Evolutionary conservation across 1,140 invertebrate genomes (phyloP).

Genomic region (Thaumetopoea pityocampa): DNA sequence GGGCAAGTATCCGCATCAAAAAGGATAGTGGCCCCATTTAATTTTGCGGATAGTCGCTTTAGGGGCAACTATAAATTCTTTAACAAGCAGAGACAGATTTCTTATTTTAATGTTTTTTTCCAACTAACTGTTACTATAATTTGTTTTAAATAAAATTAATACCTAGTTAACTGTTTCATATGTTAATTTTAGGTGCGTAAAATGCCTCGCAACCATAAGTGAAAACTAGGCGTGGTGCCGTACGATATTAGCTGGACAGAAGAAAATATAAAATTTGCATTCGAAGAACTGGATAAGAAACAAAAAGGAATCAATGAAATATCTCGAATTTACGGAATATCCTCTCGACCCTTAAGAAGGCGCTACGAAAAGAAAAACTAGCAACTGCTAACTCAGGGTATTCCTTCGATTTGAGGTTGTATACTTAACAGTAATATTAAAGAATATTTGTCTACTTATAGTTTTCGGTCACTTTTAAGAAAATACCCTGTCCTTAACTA

Average conservation of each 20-base stretch:
- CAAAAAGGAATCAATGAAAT: slow-evolving; percentile 29
- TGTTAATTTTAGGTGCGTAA: too few relatives aligned
- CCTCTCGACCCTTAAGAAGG: too few relatives aligned
- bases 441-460: slow-evolving; percentile 12
- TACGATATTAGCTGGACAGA: slow-evolving; percentile 29
- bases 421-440: slow-evolving; percentile 11
- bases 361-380: slow-evolving; percentile 22
- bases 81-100: too few relatives aligned
- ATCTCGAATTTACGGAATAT: slow-evolving; percentile 24
- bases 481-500: slow-evolving; percentile 31
- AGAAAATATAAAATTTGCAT: slow-evolving; percentile 27
- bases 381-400: slow-evolving; percentile 17
- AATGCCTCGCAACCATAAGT: slow-evolving; percentile 78
- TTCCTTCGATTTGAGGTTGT: too few relatives aligned
- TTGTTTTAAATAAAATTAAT: too few relatives aligned
- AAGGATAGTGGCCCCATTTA: too few relatives aligned
- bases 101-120: too few relatives aligned
- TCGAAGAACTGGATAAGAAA: slow-evolving; percentile 29
- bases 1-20: too few relatives aligned
- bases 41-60: too few relatives aligned
- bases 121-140: too few relatives aligned
- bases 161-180: too few relatives aligned
- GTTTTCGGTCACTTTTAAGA: slow-evolving; percentile 23
- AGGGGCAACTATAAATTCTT: too few relatives aligned
- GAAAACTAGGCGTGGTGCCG: slow-evolving; percentile 27